Evolutionary conservation across 2,113 vertebrate genomes (phyloP), one percentile per base, ranked within the genome.

Genomic region (Thalassoma bifasciatum): DNA sequence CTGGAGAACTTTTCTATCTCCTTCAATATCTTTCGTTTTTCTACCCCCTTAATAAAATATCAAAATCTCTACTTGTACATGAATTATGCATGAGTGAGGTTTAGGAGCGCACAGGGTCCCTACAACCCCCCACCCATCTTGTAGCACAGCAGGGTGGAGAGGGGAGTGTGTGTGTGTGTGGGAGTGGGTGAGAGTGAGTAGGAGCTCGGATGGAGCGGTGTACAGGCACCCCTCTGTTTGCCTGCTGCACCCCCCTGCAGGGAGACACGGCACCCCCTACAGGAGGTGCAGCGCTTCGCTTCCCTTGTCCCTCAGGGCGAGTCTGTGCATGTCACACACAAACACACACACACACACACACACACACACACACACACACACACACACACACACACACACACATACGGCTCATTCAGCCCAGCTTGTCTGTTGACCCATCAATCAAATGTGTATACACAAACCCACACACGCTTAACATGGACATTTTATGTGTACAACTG

Each of bases 21-120:
- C 96, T 95, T 94, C 94, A 96, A 96, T 96, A 93, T 95, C 93
- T 94, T 93, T 91, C 88, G 94, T 94, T 95, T 96, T 94, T 95
- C 94, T 92, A 72, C 93, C 95, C 85, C 93, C 92, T 94, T 93
- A 96, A 96, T 96, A 95, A 97, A 97, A 97, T 95, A 97, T 95
- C 94, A 95, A 96, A 97, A 98, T 97, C 97, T 95, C 95, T 96
- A 95, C 95, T 97, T 95, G 94, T 67, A 91, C 95, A 98, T 99
- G 97, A 98, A 98, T 99, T 96, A 99, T 97, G 96, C 96, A 99
- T 98, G 92, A 95, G 94, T 91, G 91, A 95, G 95, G 94, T 95
- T 97, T 95, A 93, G 95, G 96, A 93, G 95, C 95, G 95, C 93
- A 93, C 76, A 50, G 86, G 84, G 86, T 85, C 91, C 76, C 79